Base-by-base conservation (phyloP, 2,888 invertebrate genomes). In the Hyposoter dolosus region DNA sequence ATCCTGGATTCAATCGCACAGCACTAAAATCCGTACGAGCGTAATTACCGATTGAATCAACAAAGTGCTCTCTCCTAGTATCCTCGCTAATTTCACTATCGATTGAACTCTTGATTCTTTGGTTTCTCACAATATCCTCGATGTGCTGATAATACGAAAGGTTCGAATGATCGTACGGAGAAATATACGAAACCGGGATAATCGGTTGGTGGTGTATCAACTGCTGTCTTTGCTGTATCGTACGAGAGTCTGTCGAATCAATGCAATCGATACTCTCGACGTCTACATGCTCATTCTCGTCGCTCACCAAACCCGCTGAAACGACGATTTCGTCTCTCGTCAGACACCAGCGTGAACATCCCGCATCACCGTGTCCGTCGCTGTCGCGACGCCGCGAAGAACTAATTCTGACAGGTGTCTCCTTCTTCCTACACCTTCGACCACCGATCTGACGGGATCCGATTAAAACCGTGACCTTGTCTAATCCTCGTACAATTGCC, bases 281-380 rank as follows among this genome's bases (percentile, higher is more conserved):
- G 86, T 89, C 86, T 84, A 89, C 78, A 68, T 68, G 78, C 56
- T 82, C 74, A 53, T 28, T 82, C 81, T 82, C 75, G 60, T 76
- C 75, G 75, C 45, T 69, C 35, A 50, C 50, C 40, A 56, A 50
- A 60, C 60, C 60, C 35, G 75, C 5, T 63, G 66, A 66, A 82
- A 56, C 66, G 53, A 68, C 35, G 66, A 82, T 82, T 17, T 76
- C 77, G 80, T 56, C 75, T 65, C 78, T 85, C 56, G 83, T 82
- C 85, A 81, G 43, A 69, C 83, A 47, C 75, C 78, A 79, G 45
- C 28, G 82, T 66, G 56, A 60, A 60, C 65, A 81, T 76, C 65
- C 83, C 19, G 84, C 88, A 88, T 89, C 88, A 88, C 86, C 77
- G n/a, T 66, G 79, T 68, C 86, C 86, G 81, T 89, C 87, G 87